Evolutionary conservation across 2,113 vertebrate genomes (phyloP).

Genomic region (Gymnorhina tibicen): DNA sequence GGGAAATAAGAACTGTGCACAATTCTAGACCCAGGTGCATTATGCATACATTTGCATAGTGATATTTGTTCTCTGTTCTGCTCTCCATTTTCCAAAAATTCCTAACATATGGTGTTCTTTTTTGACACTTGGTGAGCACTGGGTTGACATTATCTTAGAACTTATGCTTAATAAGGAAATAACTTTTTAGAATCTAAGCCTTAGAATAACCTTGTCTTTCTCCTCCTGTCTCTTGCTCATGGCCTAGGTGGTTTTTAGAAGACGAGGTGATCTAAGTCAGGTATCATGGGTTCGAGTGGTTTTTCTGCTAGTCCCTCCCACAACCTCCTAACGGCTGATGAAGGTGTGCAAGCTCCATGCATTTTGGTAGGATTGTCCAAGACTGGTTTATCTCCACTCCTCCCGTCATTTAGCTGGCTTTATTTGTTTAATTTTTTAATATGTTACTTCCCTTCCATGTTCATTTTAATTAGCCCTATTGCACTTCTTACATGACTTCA

Average conservation of each 20-base stretch:
- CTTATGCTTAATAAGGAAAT: not conserved
- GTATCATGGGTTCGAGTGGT: not conserved
- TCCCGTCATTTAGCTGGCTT: not conserved
- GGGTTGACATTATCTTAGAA: not conserved
- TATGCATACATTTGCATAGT: not conserved
- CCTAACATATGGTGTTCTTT: not conserved
- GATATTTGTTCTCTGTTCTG: not conserved
- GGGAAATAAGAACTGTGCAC: not conserved
- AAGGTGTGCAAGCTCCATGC: not conserved
- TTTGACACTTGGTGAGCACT: not conserved
- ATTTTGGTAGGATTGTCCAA: not conserved
- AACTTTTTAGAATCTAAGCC: not conserved
- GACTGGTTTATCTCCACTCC: not conserved
- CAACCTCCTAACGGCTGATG: not conserved
- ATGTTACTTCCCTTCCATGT: not conserved
- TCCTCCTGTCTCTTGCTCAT: not conserved
- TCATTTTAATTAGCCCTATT: not conserved
- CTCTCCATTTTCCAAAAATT: not conserved
- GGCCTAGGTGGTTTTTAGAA: not conserved
- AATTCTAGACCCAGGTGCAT: not conserved
- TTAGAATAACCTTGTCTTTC: not conserved
- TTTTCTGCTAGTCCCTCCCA: not conserved
- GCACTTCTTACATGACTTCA: not conserved
- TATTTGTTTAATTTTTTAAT: not conserved
- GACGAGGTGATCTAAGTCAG: not conserved